Percentiles rank a stretch among this genome's conserved stretches.
phyloP scores from a whole-genome alignment of 2,888 invertebrate species.

The Ormyrus labotus region DNA sequence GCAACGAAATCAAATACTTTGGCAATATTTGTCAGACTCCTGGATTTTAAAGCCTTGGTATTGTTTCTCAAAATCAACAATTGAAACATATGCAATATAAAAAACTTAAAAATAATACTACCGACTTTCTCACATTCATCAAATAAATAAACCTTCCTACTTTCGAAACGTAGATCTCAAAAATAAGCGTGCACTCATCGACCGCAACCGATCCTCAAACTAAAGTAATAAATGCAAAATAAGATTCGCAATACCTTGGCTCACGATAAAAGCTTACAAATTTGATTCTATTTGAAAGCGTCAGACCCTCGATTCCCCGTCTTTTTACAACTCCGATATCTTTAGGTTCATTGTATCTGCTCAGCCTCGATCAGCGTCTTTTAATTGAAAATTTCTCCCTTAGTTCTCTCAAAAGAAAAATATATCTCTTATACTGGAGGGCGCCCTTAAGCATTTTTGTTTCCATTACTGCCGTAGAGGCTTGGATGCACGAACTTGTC shows the following conservation, averaged over 20 bases:
- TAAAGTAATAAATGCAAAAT: slow-evolving; percentile 22
- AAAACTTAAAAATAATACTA: slow-evolving; percentile 25
- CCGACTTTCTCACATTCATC: slow-evolving; percentile 1
- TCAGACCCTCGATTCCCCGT: slow-evolving; percentile 39
- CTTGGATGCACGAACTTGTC: slow-evolving; percentile 80
- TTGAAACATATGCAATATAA: not conserved
- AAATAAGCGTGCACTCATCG: slow-evolving; percentile 11
- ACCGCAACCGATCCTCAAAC: not conserved
- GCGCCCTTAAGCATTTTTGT: slow-evolving; percentile 69
- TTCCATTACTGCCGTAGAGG: slow-evolving; percentile 73
- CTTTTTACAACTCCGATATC: slow-evolving; percentile 39
- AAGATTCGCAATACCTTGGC: slow-evolving; percentile 52
- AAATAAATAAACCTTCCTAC: slow-evolving; percentile 1
- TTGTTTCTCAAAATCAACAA: slow-evolving; percentile 54
- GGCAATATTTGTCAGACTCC: slow-evolving; percentile 75
- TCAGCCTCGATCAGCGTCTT: slow-evolving; percentile 54
- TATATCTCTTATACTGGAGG: slow-evolving; percentile 53
- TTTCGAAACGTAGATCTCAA: not conserved
- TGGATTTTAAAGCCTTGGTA: slow-evolving; percentile 70
- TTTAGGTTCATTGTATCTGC: slow-evolving; percentile 45
- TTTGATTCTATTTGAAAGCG: slow-evolving; percentile 57
- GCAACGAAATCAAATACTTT: slow-evolving; percentile 68
- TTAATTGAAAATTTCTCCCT: slow-evolving; percentile 54
- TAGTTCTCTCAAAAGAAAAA: slow-evolving; percentile 49
- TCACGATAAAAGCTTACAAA: slow-evolving; percentile 55